These are phyloP conservation scores for Cheilosia impressa DNA, from an alignment of 2,888 invertebrate genomes.

Conservation along the genomic window DNA sequence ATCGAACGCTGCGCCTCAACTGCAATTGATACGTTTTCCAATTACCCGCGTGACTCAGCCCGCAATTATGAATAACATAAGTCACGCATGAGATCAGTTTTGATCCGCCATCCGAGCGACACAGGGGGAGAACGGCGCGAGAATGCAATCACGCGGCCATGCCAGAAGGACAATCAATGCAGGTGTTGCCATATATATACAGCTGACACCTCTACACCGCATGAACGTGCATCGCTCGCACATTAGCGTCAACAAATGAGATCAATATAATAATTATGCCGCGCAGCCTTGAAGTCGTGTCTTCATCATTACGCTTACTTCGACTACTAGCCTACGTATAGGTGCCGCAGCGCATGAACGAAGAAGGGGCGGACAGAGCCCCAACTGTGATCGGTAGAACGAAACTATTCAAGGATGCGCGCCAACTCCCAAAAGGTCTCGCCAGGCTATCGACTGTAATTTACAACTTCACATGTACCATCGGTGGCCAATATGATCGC, in stretches of 20 bases:
- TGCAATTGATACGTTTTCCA: constrained; percentile 70
- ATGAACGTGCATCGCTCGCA: constrained; percentile 64
- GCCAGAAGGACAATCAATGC: constrained; percentile 66
- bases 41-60: constrained; percentile 55
- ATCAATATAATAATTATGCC: constrained; percentile 75
- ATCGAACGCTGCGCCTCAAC: constrained; percentile 28
- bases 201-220: constrained; percentile 59
- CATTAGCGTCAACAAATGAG: constrained; percentile 75
- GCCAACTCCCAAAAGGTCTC: constrained; percentile 68
- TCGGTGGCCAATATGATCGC: constrained; percentile 49
- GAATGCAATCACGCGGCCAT: constrained; percentile 56
- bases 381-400: constrained; percentile 67
- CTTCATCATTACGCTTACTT: constrained; percentile 57
- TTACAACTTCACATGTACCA: constrained; percentile 73
- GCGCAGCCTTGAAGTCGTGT: constrained; percentile 72
- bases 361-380: constrained; percentile 70
- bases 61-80: constrained; percentile 73
- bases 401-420: constrained; percentile 66
- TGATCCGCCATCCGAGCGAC: constrained; percentile 45
- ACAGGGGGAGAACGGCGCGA: constrained; percentile 36
- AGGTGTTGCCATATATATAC: constrained; percentile 59
- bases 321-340: constrained; percentile 68
- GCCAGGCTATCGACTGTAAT: constrained; percentile 70
- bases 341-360: not conserved
- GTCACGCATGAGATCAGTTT: constrained; percentile 73